Evolutionary conservation across 2,113 vertebrate species (phyloP), one percentile per base, ranked within the genome.

Genomic region (Hemiscyllium ocellatum): DNA sequence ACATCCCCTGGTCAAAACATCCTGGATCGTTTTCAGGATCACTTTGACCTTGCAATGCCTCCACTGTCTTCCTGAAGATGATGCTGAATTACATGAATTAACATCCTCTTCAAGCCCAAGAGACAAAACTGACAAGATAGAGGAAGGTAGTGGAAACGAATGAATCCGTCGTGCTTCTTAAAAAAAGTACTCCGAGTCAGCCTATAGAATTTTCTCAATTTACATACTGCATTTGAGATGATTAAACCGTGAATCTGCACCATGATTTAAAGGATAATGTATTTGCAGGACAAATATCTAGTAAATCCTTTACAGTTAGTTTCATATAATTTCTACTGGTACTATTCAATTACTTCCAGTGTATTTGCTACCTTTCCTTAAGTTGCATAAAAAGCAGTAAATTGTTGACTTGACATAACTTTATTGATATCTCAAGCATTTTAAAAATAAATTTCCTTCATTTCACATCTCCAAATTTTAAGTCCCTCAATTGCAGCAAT

Each of bases 21-120:
- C 52, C 12, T 17, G 19, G 87, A 29, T 61, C 13, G 61, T 61
- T 90, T 90, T 90, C 52, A 61, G 94, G 94, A 72, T 70, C 47
- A 50, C 26, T 24, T 69, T 94, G 91, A 94, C 91, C 65, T 70
- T 70, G 68, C 33, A 95, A 52, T 47, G 37, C 94, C 69, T 95
- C 37, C 94, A 76, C 10, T 95, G 8, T 22, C 72, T 72, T 33
- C 68, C 61, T n/a, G 65, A 0, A 37, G n/a, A 20, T 37, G 33
- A 70, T 72, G 42, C 93, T 29, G 37, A 72, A 95, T 29, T 69
- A 56, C 68, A 72, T 95, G 65, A 61, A 91, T 65, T 72, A 29
- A 69, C 37, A 70, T 70, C 22, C 50, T n/a, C 20, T 47, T 70
- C 37, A 47, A 72, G 37, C 37, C 68, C 0, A 15, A 4, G 42